Conservation (phyloP, 2,888 invertebrate species). For the Agrochola macilenta region DNA sequence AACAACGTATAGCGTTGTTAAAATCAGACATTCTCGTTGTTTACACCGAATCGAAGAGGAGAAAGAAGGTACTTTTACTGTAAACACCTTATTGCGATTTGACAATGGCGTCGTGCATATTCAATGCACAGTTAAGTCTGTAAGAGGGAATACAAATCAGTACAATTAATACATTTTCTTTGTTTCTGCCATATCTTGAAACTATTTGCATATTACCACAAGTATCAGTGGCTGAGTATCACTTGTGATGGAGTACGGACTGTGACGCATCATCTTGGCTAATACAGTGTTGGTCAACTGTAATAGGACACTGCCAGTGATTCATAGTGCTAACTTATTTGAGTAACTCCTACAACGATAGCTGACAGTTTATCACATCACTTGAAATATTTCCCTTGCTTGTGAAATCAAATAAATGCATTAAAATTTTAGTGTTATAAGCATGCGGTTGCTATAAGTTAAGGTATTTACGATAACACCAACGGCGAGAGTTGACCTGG, state of each 20-base stretch:
- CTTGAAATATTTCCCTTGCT: constrained; percentile 46
- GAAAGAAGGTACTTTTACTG: constrained; percentile 76
- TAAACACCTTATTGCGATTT: constrained; percentile 11
- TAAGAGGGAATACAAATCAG: constrained; percentile 6
- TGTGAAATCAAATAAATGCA: constrained; percentile 51
- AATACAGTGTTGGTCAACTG: constrained; percentile 82
- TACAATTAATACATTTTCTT: constrained; percentile 24
- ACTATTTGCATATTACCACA: constrained; percentile 52
- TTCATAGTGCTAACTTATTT: constrained; percentile 75
- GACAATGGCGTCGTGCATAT: constrained; percentile 9
- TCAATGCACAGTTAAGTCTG: neutral
- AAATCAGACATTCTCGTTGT: constrained; percentile 83
- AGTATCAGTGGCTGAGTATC: constrained; percentile 70
- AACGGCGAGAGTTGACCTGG: constrained; percentile 59
- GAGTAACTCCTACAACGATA: constrained; percentile 72
- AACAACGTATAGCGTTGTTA: constrained; percentile 81
- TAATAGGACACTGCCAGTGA: constrained; percentile 81
- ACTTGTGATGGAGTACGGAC: constrained; percentile 71
- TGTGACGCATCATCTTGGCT: constrained; percentile 81
- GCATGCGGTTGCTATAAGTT: constrained; percentile 45
- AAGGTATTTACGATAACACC: constrained; percentile 57
- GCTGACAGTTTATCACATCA: constrained; percentile 49
- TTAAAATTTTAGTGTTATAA: constrained; percentile 52
- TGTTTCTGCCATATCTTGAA: constrained; percentile 31
- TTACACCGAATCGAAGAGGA: constrained; percentile 85